Conservation (phyloP, 1,140 invertebrate genomes). For the Cydia fagiglandana region DNA sequence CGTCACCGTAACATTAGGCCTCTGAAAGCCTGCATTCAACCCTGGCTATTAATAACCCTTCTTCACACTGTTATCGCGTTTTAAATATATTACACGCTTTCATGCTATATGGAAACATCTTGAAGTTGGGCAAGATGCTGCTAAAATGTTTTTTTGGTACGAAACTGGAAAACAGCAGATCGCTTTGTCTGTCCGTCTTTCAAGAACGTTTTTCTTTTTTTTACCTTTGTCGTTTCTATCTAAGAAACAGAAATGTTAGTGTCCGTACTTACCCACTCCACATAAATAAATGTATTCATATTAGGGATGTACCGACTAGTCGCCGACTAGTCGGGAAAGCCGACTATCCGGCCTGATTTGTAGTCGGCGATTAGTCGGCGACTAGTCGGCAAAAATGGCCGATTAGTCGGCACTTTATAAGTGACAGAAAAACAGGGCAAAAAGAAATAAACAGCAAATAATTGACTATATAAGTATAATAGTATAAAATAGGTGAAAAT, state of each 20-base stretch:
- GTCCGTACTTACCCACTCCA: neutral
- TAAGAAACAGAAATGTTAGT: neutral
- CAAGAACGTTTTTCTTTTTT: neutral
- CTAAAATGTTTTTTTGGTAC: neutral
- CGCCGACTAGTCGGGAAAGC: no score
- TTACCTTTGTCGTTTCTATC: neutral
- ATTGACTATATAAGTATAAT: no score
- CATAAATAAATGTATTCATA: neutral
- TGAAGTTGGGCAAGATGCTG: neutral
- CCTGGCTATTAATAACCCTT: neutral
- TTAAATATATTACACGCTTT: conserved; percentile 15
- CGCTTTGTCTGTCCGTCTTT: neutral
- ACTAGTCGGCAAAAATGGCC: no score
- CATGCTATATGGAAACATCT: conserved; percentile 5
- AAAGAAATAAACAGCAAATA: no score
- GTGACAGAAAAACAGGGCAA: no score
- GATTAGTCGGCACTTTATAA: no score
- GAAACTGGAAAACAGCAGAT: neutral
- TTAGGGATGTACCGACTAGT: no score
- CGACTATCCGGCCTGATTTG: no score
- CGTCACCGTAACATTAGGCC: conserved; percentile 16
- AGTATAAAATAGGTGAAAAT: no score
- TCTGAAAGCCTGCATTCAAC: conserved; percentile 11
- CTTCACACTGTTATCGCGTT: neutral
- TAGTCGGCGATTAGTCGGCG: no score